Evolutionary conservation across 1,140 invertebrate species (phyloP), one percentile per base, ranked within the genome.

Genomic region (Atta cephalotes): DNA sequence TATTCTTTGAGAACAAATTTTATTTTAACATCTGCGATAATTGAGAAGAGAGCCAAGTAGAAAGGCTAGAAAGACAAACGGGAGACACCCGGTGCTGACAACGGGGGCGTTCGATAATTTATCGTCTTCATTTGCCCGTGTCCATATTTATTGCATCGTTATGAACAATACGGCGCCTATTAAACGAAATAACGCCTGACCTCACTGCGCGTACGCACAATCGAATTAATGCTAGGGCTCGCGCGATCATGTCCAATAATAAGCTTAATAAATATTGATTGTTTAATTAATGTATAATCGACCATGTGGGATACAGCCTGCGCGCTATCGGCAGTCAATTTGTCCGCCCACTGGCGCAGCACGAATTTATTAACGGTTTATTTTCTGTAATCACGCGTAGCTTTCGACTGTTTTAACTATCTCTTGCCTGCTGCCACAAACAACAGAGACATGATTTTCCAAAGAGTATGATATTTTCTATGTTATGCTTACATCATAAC

Each of bases 241-340:
- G 91, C 86, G 88, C 90, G 90, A 85, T 66, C 78, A 62, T 70
- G 84, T 87, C 87, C 66, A 72, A 87, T 92, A 94, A 93, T 94
- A 90, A 93, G 92, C 92, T 94, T 92, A 92, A 95, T 94, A 95
- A 94, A 95, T 95, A 95, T 95, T 94, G 93, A 95, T 95, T 93
- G 92, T 95, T 94, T 94, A 94, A 94, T 95, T 94, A 94, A 94
- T 93, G 92, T 94, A 91, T 92, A 92, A 94, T 92, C 88, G 90
- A 90, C 82, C 76, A 88, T 89, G 92, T 92, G 89, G 88, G 91
- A 88, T 58, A 89, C 63, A 12, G 21, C 49, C 10, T 70, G 77
- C 65, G 63, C 82, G 78, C 88, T 89, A 92, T 92, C 91, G 90
- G 86, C 85, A 89, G 87, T 86, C 88, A 87, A 92, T 93, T 92